A percentile compares a stretch with the other conserved stretches of the same genome.
Evolutionary conservation across 2,888 invertebrate species (phyloP).

Genomic region (Melieria omissa): DNA sequence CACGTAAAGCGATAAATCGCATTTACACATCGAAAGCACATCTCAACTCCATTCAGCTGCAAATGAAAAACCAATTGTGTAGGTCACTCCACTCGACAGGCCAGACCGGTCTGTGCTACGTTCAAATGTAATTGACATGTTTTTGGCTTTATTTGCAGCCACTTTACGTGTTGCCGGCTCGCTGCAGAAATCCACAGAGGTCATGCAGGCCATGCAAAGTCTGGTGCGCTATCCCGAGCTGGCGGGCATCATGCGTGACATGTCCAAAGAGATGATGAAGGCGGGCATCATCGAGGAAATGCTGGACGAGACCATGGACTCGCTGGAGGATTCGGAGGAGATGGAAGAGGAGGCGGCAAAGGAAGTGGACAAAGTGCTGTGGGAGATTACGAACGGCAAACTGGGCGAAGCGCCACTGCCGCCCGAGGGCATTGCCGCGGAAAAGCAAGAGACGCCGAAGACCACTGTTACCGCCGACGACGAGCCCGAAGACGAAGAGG

Average conservation of each 20-base stretch:
- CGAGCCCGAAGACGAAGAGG: constrained; percentile 73
- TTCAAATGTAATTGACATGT: background rate
- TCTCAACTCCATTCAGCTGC: constrained; percentile 93
- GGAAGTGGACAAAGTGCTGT: constrained; percentile 92
- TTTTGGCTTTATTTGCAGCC: constrained; percentile 70
- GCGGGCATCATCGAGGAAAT: constrained; percentile 99
- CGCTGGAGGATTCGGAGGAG: constrained; percentile 91
- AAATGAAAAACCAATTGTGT: constrained; percentile 98
- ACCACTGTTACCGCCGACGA: constrained; percentile 58
- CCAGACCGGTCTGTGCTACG: background rate
- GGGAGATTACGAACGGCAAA: constrained; percentile 91
- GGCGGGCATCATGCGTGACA: constrained; percentile 94
- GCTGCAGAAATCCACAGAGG: constrained; percentile 94
- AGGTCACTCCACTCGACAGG: constrained; percentile 49
- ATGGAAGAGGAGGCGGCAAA: constrained; percentile 95
- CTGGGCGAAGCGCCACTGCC: constrained; percentile 91
- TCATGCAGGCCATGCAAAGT: constrained; percentile 98
- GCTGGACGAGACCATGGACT: constrained; percentile 97
- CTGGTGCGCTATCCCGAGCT: constrained; percentile 92
- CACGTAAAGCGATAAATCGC: constrained; percentile 88
- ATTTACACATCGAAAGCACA: constrained; percentile 97
- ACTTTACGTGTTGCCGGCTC: constrained; percentile 93
- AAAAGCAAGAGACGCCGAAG: constrained; percentile 70
- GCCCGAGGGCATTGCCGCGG: constrained; percentile 72
- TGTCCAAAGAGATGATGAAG: constrained; percentile 99